These are phyloP conservation scores for Hyperoplus lanceolatus DNA, from an alignment of 2,797 vertebrate genomes.

Conservation along the genomic window DNA sequence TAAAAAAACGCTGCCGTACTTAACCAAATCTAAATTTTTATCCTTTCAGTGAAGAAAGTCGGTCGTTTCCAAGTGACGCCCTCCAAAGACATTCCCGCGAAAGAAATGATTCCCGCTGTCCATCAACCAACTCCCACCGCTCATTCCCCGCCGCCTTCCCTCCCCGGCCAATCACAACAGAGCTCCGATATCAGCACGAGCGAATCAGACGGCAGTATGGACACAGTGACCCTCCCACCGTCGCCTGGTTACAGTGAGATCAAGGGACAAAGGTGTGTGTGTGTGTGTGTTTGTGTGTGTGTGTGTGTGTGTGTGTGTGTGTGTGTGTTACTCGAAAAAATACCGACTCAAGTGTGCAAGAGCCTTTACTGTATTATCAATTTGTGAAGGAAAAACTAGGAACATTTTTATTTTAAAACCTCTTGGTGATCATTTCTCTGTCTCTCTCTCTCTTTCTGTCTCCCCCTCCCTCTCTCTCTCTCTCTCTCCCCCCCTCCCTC, in stretches of 20 bases:
- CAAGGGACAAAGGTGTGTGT: not conserved
- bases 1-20: too few species aligned
- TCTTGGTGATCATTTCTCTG: too few species aligned
- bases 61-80: slow-evolving; percentile 92
- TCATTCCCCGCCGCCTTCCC: slow-evolving; percentile 85
- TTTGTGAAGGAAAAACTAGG: too few species aligned
- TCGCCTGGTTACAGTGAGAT: slow-evolving; percentile 52
- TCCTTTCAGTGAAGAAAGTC: slow-evolving; percentile 84
- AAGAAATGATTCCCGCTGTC: not conserved
- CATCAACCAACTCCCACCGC: slow-evolving; percentile 55
- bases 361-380: too few species aligned
- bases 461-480: too few species aligned
- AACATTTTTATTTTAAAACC: too few species aligned
- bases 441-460: too few species aligned
- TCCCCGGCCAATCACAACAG: slow-evolving; percentile 28
- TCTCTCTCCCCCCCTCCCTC: too few species aligned
- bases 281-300: slow-evolving; percentile 14
- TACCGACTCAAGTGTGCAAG: too few species aligned
- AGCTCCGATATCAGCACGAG: slow-evolving; percentile 69
- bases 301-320: too few species aligned
- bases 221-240: slow-evolving; percentile 1
- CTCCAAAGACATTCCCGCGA: slow-evolving; percentile 59
- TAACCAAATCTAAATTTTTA: too few species aligned
- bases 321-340: too few species aligned
- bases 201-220: slow-evolving; percentile 62